Evolutionary conservation across 2,888 invertebrate species (phyloP), one percentile per base, ranked within the genome.

Genomic region (Orthonychiurus folsomi): DNA sequence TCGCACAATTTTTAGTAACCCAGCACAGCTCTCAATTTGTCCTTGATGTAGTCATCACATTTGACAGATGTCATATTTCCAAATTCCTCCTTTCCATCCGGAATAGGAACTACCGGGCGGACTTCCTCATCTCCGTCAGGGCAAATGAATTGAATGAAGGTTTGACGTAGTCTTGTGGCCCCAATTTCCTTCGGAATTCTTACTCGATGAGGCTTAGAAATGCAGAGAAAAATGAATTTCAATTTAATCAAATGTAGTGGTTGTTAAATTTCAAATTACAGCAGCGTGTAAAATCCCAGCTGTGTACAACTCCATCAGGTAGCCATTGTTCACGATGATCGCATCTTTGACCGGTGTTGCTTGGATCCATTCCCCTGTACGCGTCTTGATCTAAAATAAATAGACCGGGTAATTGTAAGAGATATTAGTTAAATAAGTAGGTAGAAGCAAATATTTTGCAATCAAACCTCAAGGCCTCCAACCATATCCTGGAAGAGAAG

Each of bases 391-490:
- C 53, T 54, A 24, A 5, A n/a, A 28, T 28, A n/a, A n/a, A n/a
- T n/a, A n/a, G n/a, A n/a, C n/a, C n/a, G n/a, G n/a, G n/a, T n/a
- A n/a, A n/a, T n/a, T n/a, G n/a, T n/a, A n/a, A n/a, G n/a, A n/a
- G n/a, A n/a, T n/a, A n/a, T n/a, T n/a, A n/a, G n/a, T n/a, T n/a
- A n/a, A n/a, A n/a, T n/a, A n/a, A n/a, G n/a, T n/a, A n/a, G n/a
- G n/a, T n/a, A n/a, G n/a, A n/a, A n/a, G n/a, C n/a, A n/a, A n/a
- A n/a, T n/a, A n/a, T n/a, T n/a, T n/a, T n/a, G n/a, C n/a, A n/a
- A n/a, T n/a, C n/a, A n/a, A 12, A 59, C 66, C 48, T 66, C 66
- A 1, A 66, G 50, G 3, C 66, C 66, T 12, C 64, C 66, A 18
- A 55, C 50, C 53, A 56, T 50, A 37, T 66, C 66, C 27, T 60